Evolutionary conservation across 2,888 invertebrate genomes (phyloP), one percentile per base, ranked within the genome.

Genomic region (Microctonus aethiopoides): DNA sequence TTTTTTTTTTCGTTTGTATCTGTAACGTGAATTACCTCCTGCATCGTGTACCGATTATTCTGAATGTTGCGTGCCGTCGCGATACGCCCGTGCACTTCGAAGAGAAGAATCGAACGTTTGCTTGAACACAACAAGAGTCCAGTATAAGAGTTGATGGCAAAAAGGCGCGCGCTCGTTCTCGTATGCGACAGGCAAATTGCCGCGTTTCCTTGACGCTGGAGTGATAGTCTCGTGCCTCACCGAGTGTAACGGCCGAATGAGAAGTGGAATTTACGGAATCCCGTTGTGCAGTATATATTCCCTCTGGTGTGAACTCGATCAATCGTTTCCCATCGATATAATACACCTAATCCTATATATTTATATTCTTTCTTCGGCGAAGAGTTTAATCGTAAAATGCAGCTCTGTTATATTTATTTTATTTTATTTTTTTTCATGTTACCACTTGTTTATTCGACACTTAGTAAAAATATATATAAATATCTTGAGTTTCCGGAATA

Each of bases 181-280:
- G 70, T 63, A 67, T 73, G 80, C 81, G 84, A 84, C 84, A 82
- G 82, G 84, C 82, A 84, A 84, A 85, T 85, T 85, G 83, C 81
- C 79, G 80, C 83, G 77, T 83, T 85, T 85, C 85, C 85, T 83
- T 76, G 76, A 76, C 75, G 72, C 70, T 62, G 46, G 46, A 46
- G 16, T 16, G 7, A 29, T 7, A 46, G 46, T 72, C 76, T 75
- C 76, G 75, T 75, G 76, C 74, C 75, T 75, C 67, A 41, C 72
- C 73, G 73, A 75, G 76, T 75, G 76, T 76, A 75, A 76, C 76
- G 75, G 67, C 72, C 64, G 46, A 72, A 72, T 74, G 63, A 66
- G 39, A 41, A 71, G 72, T 56, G 75, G 76, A 78, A 77, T 75
- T 76, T 74, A 72, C 56, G 67, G 73, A 72, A 74, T 76, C 76